These are phyloP conservation scores for Graphium colonna DNA, from an alignment of 2,888 invertebrate genomes.

Conservation along the genomic window DNA sequence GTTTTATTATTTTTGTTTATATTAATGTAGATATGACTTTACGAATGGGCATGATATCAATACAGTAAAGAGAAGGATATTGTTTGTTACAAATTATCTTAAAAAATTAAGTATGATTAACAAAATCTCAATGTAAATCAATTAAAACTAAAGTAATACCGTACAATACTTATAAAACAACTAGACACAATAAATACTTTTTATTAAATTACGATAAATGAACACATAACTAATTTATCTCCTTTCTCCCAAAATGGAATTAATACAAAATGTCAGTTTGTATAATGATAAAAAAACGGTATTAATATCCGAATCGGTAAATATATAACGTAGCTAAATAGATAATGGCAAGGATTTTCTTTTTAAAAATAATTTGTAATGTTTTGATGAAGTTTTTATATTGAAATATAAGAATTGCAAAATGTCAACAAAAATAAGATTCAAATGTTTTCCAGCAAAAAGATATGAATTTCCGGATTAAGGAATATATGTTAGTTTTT, in stretches of 20 bases:
- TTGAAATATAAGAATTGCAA: too few species aligned
- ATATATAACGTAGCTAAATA: too few species aligned
- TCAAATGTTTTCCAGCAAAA: too few species aligned
- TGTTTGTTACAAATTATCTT: neutral
- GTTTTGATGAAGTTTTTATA: too few species aligned
- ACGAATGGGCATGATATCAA: constrained; percentile 13
- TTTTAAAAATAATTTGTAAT: too few species aligned
- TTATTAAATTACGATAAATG: constrained; percentile 39
- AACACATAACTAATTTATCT: constrained; percentile 37
- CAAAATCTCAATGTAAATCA: constrained; percentile 14
- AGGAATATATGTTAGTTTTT: neutral
- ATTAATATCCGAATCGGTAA: too few species aligned
- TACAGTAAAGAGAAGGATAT: constrained; percentile 6
- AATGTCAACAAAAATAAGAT: too few species aligned
- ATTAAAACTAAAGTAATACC: constrained; percentile 24
- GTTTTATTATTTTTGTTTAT: neutral
- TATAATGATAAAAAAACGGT: too few species aligned
- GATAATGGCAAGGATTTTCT: too few species aligned
- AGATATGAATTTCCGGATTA: neutral
- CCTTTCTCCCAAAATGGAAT: too few species aligned
- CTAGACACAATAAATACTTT: constrained; percentile 39
- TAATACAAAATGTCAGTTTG: too few species aligned
- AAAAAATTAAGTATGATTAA: constrained; percentile 14
- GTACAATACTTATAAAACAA: constrained; percentile 33
- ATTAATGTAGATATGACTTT: neutral